Percentiles rank a stretch among this genome's conserved stretches.
Evolutionary conservation across 2,113 vertebrate species (phyloP).

Genomic region (Mus spicilegus): DNA sequence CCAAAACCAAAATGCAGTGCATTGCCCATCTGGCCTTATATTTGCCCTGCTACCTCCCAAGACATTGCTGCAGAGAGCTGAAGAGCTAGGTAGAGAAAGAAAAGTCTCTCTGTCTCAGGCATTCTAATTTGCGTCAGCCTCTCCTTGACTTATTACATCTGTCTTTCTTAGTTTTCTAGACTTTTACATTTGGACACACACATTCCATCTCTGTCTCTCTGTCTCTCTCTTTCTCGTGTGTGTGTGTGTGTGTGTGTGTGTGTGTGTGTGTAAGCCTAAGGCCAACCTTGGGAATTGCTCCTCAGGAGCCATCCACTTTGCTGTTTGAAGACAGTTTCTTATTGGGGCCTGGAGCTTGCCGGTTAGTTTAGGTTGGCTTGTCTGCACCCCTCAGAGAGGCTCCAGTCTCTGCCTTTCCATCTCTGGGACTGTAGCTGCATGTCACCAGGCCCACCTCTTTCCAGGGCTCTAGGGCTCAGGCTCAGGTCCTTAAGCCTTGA

Average conservation of each 20-base stretch:
- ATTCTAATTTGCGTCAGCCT: background rate
- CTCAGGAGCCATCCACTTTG: background rate
- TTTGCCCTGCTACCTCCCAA: background rate
- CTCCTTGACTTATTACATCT: background rate
- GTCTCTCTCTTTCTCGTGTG: background rate
- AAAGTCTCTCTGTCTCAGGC: background rate
- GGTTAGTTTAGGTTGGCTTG: background rate
- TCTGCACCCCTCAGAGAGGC: too few relatives aligned
- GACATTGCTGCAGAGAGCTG: background rate
- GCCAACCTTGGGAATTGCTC: background rate
- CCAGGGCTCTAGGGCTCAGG: background rate
- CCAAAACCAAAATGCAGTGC: background rate
- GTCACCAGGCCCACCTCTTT: background rate
- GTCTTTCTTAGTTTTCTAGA: background rate
- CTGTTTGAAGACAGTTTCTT: background rate
- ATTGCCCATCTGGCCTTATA: background rate
- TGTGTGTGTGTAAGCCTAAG: too few relatives aligned
- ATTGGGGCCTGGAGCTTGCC: too few relatives aligned
- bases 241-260: background rate
- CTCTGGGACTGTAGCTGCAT: background rate
- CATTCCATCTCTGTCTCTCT: too few relatives aligned
- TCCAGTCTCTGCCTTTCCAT: background rate
- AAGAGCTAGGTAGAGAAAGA: background rate
- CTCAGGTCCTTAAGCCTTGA: too few relatives aligned
- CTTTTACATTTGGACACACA: background rate